Evolutionary conservation across 2,113 vertebrate genomes (phyloP).

Genomic region (Cairina moschata): DNA sequence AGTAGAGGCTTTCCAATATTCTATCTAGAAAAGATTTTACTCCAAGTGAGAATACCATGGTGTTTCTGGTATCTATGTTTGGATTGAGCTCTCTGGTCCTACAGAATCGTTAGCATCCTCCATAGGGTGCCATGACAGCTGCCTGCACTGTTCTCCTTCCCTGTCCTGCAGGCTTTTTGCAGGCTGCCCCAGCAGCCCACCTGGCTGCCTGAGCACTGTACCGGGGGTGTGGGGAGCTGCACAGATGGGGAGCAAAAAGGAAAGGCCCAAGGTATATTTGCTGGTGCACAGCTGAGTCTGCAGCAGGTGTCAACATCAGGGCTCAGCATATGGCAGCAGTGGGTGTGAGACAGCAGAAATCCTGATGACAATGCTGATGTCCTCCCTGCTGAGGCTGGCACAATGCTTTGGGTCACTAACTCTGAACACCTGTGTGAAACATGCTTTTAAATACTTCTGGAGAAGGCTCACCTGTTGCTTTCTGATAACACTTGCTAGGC

Average conservation of each 20-base stretch:
- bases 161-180: fast-evolving
- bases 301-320: background rate
- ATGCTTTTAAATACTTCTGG: background rate
- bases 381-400: background rate
- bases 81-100: background rate
- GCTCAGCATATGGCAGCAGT: background rate
- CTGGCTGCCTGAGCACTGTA: fast-evolving
- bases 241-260: background rate
- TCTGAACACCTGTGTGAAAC: background rate
- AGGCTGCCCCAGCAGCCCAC: background rate
- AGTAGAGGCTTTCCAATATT: background rate
- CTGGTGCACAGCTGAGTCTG: background rate
- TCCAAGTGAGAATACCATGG: background rate
- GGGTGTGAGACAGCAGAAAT: background rate
- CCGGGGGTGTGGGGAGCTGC: fast-evolving
- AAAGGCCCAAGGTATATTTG: background rate
- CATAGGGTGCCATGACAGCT: background rate
- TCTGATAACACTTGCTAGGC: fast-evolving
- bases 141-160: background rate
- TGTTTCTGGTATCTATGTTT: background rate
- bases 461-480: background rate
- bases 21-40: background rate
- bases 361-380: background rate
- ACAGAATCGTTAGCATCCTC: background rate
- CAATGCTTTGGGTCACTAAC: background rate